phyloP scores from a whole-genome alignment of 2,888 invertebrate species.

The Eilema caniola region DNA sequence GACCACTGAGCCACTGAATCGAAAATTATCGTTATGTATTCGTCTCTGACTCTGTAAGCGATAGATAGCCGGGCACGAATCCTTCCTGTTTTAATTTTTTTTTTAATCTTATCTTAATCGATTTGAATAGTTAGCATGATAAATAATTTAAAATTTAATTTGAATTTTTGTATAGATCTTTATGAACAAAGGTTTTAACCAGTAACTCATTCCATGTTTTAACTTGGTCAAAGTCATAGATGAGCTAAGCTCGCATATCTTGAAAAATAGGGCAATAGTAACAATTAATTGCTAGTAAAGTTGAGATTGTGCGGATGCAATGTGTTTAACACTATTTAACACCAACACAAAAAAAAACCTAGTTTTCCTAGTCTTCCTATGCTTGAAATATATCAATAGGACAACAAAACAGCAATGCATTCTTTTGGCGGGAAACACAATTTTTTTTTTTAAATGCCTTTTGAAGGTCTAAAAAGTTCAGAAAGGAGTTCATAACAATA shows the following conservation, averaged over 20 bases:
- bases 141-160: too few relatives aligned
- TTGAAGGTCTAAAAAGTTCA: background rate
- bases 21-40: too few relatives aligned
- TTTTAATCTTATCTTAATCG: too few relatives aligned
- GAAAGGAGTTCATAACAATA: background rate
- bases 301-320: background rate
- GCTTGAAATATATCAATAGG: too few relatives aligned
- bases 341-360: too few relatives aligned
- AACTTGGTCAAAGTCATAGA: background rate
- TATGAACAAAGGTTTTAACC: background rate
- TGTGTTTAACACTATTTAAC: background rate
- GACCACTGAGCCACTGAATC: too few relatives aligned
- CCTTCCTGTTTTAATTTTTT: too few relatives aligned
- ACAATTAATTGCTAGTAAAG: background rate
- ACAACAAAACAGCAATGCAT: background rate
- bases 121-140: too few relatives aligned
- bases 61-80: too few relatives aligned
- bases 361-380: too few relatives aligned
- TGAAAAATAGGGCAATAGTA: background rate
- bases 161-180: background rate
- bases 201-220: background rate
- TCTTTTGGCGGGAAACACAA: background rate
- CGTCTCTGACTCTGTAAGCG: too few relatives aligned
- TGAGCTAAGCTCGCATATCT: slow-evolving; percentile 1
- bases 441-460: background rate